These are phyloP conservation scores for Oxygymnocypris stewartii DNA, from an alignment of 2,113 vertebrate species.

Conservation along the genomic window DNA sequence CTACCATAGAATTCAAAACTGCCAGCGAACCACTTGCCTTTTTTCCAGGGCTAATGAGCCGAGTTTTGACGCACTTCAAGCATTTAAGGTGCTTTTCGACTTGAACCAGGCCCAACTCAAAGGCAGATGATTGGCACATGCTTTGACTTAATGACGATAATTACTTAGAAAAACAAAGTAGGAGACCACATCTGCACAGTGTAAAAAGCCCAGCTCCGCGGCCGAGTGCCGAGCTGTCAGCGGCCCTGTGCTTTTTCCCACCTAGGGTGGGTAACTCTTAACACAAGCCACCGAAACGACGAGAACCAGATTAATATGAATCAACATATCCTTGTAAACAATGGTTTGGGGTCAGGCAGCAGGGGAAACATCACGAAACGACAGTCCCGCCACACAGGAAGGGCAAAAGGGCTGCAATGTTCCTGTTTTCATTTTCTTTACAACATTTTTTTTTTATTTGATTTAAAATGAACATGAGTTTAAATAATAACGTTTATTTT, in stretches of 20 bases:
- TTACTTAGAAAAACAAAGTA: constrained; percentile 96
- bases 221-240: constrained; percentile 82
- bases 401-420: constrained; percentile 65
- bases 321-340: constrained; percentile 89
- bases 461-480: too few species aligned
- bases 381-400: constrained; percentile 67
- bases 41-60: constrained; percentile 68
- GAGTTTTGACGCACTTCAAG: constrained; percentile 58
- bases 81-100: constrained; percentile 71
- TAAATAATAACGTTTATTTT: too few species aligned
- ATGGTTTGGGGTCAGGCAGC: constrained; percentile 74
- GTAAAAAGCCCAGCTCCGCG: constrained; percentile 75
- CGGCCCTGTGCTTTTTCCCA: constrained; percentile 72
- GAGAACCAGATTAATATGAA: constrained; percentile 94
- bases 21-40: constrained; percentile 61
- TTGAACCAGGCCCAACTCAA: constrained; percentile 74
- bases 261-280: constrained; percentile 66
- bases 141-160: constrained; percentile 97
- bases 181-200: constrained; percentile 88
- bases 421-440: too few species aligned
- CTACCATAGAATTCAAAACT: constrained; percentile 68
- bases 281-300: constrained; percentile 74
- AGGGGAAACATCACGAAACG: constrained; percentile 60
- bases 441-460: too few species aligned
- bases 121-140: constrained; percentile 94